Conservation (phyloP, 2,113 vertebrate genomes). For the Myocastor coypus region DNA sequence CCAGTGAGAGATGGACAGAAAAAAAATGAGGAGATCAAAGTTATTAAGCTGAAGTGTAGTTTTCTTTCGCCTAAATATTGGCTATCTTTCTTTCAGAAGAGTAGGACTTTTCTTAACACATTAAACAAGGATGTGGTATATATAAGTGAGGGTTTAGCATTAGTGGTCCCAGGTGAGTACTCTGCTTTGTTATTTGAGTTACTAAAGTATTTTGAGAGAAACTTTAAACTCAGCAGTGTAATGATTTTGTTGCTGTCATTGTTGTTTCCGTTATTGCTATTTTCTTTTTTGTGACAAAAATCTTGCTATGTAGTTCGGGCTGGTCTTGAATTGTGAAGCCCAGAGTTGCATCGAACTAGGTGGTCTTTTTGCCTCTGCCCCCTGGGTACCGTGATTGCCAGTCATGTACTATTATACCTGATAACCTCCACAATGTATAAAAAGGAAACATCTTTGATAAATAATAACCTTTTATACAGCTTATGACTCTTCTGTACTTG, state of each 20-base stretch:
- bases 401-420: neutral
- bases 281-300: neutral
- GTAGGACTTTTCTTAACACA: neutral
- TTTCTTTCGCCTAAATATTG: neutral
- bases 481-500: neutral
- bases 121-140: neutral
- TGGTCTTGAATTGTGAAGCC: neutral
- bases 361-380: neutral
- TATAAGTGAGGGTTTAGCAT: neutral
- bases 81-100: neutral
- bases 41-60: neutral
- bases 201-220: neutral
- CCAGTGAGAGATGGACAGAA: conserved; percentile 1
- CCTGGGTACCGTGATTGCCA: neutral
- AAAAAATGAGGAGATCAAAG: neutral
- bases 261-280: neutral
- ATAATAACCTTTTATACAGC: neutral
- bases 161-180: neutral
- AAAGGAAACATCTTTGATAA: neutral
- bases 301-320: neutral
- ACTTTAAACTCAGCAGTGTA: neutral
- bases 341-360: neutral
- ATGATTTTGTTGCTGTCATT: neutral
- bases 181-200: neutral
- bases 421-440: neutral